Evolutionary conservation across 2,888 invertebrate genomes (phyloP), one percentile per base, ranked within the genome.

Genomic region (Dichetophora obliterata): DNA sequence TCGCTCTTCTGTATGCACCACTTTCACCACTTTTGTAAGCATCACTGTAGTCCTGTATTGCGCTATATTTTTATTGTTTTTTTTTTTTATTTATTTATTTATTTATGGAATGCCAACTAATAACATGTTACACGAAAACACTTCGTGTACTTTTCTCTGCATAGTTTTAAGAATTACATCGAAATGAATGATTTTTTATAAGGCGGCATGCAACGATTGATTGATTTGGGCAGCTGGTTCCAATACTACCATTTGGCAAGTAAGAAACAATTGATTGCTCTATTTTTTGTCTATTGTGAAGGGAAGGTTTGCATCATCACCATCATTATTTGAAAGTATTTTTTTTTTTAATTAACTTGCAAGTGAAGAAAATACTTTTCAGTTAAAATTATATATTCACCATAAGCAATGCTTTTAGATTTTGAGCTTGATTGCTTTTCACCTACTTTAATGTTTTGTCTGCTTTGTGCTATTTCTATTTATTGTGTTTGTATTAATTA

Each of bases 111-210:
- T 31, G 37, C 54, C 14, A 73, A 72, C 31, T 34, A 74, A 43
- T 72, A 74, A 74, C 43, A 5, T 52, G 34, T 22, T 54, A 66
- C 66, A 65, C 74, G 34, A 48, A 65, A 71, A 57, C 19, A 19
- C 37, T 74, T 63, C 66, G 66, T 74, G 66, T 74, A 54, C 43
- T 66, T 52, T 66, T 72, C 54, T 75, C 65, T 54, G 59, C 19
- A 48, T 84, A 86, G 86, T 85, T 86, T 86, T 86, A 86, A 86
- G 85, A 86, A 86, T 83, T 86, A 85, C 86, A 86, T 86, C 86
- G 86, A 86, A 86, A 86, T 86, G 86, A 86, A 86, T 85, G 86
- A 86, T 85, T 86, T 86, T 85, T 85, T 86, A 83, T 86, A 86
- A 85, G 76, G 79, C 81, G 77, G 76, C 76, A 77, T 79, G 76